Base-by-base conservation (phyloP, 2,888 invertebrate species). In the Caenorhabditis sinica region DNA sequence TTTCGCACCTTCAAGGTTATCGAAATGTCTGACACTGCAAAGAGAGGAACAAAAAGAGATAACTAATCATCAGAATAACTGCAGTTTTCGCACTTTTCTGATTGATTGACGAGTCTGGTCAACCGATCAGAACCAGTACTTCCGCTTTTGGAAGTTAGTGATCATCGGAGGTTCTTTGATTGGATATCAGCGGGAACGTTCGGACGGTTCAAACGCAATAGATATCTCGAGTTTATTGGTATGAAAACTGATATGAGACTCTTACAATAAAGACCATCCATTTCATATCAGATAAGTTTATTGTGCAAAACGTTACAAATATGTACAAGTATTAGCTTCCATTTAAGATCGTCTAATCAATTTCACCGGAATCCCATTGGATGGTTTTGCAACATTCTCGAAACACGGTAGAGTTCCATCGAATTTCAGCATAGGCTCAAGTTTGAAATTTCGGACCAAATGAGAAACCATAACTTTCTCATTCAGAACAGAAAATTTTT, bases 401-500 rank as follows among this genome's bases (percentile, higher is more conserved):
- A 77, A 71, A 40, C 61, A 49, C 45, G 33, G 40, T 20, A 45
- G 65, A 49, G 53, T 20, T 45, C 40, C 61, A 28, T 63, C 5
- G 49, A 60, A 74, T 9, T 61, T 56, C 28, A 76, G 17, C 25
- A 28, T 66, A n/a, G 80, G 73, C 17, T 53, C 58, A 13, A 80
- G 45, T 65, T 58, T 53, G 20, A 66, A 80, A 33, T 73, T 80
- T 17, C 58, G 4, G 15, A 80, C 28, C 40, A 80, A 45, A 58
- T 80, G 73, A 30, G 58, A 45, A n/a, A 80, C 15, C 36, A 80
- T 43, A 3, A 80, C 80, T 83, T 94, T 94, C 89, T 93, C 93
- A 83, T 94, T 93, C 85, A 93, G 85, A 83, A 93, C 72, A 23
- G 94, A 93, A 90, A 94, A 94, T 82, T 93, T 93, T 84, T 94